phyloP scores from a whole-genome alignment of 2,888 invertebrate species.

The Ochropleura plecta region DNA sequence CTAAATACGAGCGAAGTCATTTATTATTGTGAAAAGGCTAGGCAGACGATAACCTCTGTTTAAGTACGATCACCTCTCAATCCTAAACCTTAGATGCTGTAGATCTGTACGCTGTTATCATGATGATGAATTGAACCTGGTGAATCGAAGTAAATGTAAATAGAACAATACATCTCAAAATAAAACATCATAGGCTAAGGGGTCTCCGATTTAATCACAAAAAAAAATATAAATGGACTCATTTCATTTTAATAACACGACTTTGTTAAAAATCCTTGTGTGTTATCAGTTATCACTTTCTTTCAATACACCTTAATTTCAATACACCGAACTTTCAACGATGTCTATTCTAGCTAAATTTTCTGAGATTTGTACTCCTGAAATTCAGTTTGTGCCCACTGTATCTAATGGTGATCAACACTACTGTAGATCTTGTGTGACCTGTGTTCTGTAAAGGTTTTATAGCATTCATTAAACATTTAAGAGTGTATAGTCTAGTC shows the following conservation, averaged over 20 bases:
- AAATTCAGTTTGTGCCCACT: background rate
- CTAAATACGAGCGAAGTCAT: too few relatives aligned
- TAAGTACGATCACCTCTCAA: conserved; percentile 1
- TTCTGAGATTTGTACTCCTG: background rate
- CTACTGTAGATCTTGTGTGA: background rate
- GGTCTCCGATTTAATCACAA: conserved; percentile 5
- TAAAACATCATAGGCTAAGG: conserved; percentile 22
- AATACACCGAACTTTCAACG: background rate
- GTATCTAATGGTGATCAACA: background rate
- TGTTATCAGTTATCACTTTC: conserved; percentile 7
- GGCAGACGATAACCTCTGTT: background rate
- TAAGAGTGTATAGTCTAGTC: too few relatives aligned
- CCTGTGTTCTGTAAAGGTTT: too few relatives aligned
- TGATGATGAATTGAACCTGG: conserved; percentile 19
- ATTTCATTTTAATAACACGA: conserved; percentile 9
- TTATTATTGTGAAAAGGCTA: too few relatives aligned
- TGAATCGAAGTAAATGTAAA: conserved; percentile 23
- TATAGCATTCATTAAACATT: too few relatives aligned
- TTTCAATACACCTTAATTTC: background rate
- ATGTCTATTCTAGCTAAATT: background rate
- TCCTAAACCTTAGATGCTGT: background rate
- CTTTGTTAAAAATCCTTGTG: background rate
- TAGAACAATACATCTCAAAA: conserved; percentile 16
- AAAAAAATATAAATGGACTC: conserved; percentile 5
- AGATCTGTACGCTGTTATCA: conserved; percentile 1